Evolutionary conservation across 2,113 vertebrate species (phyloP).

Genomic region (Gyps fulvus): DNA sequence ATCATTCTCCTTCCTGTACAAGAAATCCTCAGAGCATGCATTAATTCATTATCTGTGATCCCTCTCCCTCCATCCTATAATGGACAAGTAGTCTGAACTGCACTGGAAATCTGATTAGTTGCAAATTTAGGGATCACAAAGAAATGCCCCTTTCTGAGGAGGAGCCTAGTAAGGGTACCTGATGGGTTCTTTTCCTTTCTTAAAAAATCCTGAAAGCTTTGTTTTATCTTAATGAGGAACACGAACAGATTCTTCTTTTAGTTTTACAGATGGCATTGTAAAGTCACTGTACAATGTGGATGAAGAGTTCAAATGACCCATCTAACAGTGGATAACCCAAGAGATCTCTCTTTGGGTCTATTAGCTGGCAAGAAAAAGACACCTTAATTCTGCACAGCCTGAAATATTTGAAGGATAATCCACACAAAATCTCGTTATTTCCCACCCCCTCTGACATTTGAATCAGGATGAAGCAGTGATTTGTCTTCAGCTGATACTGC

Average conservation of each 20-base stretch:
- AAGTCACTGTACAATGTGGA: neutral
- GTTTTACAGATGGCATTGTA: neutral
- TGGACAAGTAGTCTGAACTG: neutral
- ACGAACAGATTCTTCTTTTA: neutral
- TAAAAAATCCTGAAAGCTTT: neutral
- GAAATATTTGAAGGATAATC: neutral
- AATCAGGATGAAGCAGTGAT: neutral
- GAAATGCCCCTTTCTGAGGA: neutral
- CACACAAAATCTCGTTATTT: neutral
- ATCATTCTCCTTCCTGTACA: neutral
- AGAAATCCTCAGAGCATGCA: neutral
- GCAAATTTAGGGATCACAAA: neutral
- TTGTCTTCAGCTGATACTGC: neutral
- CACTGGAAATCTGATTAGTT: neutral
- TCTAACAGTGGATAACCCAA: neutral
- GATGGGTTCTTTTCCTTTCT: neutral
- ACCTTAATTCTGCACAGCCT: neutral
- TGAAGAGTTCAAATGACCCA: neutral
- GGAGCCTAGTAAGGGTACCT: neutral
- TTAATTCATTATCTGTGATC: neutral
- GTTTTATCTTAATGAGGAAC: neutral
- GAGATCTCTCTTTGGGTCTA: neutral
- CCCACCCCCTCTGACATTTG: neutral
- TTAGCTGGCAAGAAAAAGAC: neutral
- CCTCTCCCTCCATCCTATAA: fast-evolving